A percentile compares a stretch with the other conserved stretches of the same genome.
phyloP scores from a whole-genome alignment of 2,797 vertebrate genomes.

The Kryptolebias ocellatus region DNA sequence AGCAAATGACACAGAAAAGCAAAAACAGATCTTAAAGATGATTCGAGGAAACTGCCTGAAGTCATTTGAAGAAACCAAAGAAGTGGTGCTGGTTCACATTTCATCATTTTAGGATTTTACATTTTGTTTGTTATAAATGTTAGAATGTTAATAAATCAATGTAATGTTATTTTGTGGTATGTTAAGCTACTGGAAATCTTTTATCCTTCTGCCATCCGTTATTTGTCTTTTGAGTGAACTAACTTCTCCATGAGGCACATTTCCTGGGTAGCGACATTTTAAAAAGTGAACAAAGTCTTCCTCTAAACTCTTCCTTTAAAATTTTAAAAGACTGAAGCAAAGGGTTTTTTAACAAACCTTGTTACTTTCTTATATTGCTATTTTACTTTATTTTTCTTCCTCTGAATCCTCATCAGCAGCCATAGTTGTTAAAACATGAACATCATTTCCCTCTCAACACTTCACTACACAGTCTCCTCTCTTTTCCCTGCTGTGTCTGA shows the following conservation, averaged over 20 bases:
- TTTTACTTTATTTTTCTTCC: conserved; percentile 2
- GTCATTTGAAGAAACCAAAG: too few species aligned
- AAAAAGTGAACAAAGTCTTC: too few species aligned
- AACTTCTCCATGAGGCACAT: neutral
- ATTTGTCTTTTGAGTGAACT: conserved; percentile 8
- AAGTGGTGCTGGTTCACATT: too few species aligned
- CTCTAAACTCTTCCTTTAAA: neutral
- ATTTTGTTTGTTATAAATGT: too few species aligned
- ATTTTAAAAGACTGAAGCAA: conserved; percentile 11
- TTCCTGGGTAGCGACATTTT: neutral
- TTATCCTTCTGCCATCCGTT: conserved; percentile 10
- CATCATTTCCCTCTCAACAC: conserved; percentile 12
- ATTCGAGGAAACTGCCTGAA: too few species aligned
- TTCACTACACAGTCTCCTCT: conserved; percentile 4
- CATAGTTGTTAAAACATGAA: conserved; percentile 7
- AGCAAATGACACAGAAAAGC: too few species aligned
- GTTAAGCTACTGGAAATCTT: neutral
- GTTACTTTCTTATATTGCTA: neutral
- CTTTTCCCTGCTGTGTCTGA: conserved; percentile 16
- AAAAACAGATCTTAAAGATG: too few species aligned
- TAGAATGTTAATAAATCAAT: too few species aligned
- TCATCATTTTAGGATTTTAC: too few species aligned
- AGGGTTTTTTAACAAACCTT: neutral
- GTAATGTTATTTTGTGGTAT: too few species aligned
- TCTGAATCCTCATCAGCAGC: conserved; percentile 1